Percentiles rank a stretch among this genome's conserved stretches.
These are phyloP conservation scores for Vanessa cardui DNA, from an alignment of 2,888 invertebrate genomes.

Conservation along the genomic window DNA sequence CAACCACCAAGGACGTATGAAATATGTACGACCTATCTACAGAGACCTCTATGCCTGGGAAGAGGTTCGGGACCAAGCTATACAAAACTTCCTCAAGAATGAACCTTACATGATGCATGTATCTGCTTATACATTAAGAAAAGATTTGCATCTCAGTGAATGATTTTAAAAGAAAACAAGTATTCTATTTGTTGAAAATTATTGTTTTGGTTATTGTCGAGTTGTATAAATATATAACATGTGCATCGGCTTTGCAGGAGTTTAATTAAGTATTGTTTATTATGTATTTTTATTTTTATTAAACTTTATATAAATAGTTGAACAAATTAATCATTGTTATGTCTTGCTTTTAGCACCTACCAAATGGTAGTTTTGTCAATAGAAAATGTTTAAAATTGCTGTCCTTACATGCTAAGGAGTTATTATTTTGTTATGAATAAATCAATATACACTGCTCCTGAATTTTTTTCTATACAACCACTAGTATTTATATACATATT, in stretches of 20 bases:
- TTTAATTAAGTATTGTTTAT: background rate
- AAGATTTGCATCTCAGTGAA: conserved; percentile 86
- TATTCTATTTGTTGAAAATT: background rate
- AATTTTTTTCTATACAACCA: background rate
- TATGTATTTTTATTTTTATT: conserved; percentile 23
- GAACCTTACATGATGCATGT: conserved; percentile 93
- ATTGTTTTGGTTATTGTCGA: too few species aligned
- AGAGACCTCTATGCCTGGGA: conserved; percentile 93
- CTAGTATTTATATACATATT: too few species aligned
- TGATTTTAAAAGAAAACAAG: conserved; percentile 33
- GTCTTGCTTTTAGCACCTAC: too few species aligned
- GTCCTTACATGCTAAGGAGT: background rate
- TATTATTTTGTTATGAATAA: conserved; percentile 21
- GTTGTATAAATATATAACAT: too few species aligned
- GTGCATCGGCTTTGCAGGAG: background rate
- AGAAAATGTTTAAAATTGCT: too few species aligned
- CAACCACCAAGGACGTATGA: conserved; percentile 94
- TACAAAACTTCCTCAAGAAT: conserved; percentile 88
- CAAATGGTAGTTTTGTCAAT: too few species aligned
- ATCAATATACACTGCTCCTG: background rate
- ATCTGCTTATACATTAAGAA: conserved; percentile 87
- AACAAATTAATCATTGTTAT: too few species aligned
- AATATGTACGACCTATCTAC: conserved; percentile 94
- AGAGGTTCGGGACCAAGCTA: conserved; percentile 84
- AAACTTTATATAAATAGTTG: background rate